phyloP scores from a whole-genome alignment of 2,888 invertebrate species.

The Tupiocoris notatus region DNA sequence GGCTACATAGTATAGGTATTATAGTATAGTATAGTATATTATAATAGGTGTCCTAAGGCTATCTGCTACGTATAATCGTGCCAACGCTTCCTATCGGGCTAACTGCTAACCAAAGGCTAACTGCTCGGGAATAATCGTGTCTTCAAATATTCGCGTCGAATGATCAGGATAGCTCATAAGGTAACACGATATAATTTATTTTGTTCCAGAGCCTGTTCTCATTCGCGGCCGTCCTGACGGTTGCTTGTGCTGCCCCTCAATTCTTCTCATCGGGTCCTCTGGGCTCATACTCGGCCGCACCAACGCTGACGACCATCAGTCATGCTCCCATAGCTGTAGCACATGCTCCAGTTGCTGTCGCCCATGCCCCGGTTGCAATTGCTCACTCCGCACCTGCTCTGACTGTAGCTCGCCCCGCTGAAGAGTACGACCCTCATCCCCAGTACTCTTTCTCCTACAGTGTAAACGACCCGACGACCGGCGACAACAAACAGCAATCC shows the following conservation, averaged over 20 bases:
- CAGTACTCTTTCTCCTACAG: slow-evolving; percentile 51
- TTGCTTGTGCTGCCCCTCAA: slow-evolving; percentile 3
- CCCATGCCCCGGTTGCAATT: slow-evolving; percentile 8
- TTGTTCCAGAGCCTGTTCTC: slow-evolving; percentile 9
- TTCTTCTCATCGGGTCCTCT: slow-evolving; percentile 8
- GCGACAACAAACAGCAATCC: slow-evolving; percentile 50
- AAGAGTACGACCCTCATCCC: slow-evolving; percentile 50
- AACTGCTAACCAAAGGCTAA: too few relatives aligned
- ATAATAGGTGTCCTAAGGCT: too few relatives aligned
- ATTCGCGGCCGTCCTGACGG: background rate
- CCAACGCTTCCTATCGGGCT: too few relatives aligned
- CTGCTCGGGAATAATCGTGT: too few relatives aligned
- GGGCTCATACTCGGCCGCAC: background rate
- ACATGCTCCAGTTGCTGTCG: background rate
- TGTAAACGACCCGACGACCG: slow-evolving; percentile 51
- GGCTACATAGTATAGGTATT: too few relatives aligned
- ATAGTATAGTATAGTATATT: too few relatives aligned
- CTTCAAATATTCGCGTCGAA: too few relatives aligned
- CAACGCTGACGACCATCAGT: background rate
- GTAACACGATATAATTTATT: too few relatives aligned
- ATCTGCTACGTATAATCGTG: too few relatives aligned
- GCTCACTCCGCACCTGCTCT: slow-evolving; percentile 6
- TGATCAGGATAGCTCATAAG: too few relatives aligned
- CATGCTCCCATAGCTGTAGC: slow-evolving; percentile 8
- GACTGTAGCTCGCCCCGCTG: slow-evolving; percentile 16